Evolutionary conservation across 2,113 vertebrate genomes (phyloP).

Genomic region (Phaetusa simplex): DNA sequence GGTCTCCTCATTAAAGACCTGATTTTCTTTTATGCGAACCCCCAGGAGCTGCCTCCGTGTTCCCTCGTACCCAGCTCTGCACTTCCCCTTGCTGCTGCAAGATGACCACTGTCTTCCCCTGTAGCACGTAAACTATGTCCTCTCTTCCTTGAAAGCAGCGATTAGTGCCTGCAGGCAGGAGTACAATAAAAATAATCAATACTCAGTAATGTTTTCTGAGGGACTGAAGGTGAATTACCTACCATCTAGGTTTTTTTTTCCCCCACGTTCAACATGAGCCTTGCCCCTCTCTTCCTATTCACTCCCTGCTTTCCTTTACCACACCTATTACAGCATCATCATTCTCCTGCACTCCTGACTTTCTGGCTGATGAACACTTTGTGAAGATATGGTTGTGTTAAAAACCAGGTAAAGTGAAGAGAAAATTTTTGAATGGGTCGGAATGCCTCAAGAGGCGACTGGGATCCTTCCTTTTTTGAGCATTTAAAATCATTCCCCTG

Average conservation of each 20-base stretch:
- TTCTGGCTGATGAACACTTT: not conserved
- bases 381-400: not conserved
- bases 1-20: not conserved
- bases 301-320: not conserved
- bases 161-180: not conserved
- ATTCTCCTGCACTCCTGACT: not conserved
- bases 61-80: not conserved
- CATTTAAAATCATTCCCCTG: not conserved
- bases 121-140: not conserved
- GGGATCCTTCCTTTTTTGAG: not conserved
- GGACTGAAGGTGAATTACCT: not conserved
- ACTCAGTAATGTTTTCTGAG: not conserved
- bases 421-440: not conserved
- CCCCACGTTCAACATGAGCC: not conserved
- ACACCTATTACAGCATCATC: not conserved
- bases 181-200: not conserved
- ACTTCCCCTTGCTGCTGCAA: not conserved
- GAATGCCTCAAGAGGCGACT: not conserved
- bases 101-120: not conserved
- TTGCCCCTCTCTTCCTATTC: not conserved
- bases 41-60: not conserved
- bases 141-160: not conserved
- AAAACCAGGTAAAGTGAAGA: not conserved
- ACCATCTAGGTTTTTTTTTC: rapidly evolving
- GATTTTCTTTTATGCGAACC: not conserved